Conservation (phyloP, 2,797 vertebrate species). For the Cottoperca gobio region DNA sequence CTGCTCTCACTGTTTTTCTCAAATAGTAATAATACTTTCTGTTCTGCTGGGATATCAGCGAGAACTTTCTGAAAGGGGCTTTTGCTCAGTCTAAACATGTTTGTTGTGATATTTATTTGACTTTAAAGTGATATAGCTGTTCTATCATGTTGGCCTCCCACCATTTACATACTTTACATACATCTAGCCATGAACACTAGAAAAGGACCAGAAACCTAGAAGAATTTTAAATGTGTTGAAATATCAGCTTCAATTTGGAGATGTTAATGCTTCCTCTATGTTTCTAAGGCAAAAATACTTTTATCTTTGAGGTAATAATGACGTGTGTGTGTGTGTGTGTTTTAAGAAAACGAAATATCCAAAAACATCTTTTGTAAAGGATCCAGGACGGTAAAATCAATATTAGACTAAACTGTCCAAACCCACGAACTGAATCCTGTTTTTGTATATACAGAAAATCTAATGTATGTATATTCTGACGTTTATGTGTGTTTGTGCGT, state of each 20-base stretch:
- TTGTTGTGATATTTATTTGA: background rate
- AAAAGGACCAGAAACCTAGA: background rate
- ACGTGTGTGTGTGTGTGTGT: background rate
- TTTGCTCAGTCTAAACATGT: background rate
- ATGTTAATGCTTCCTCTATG: background rate
- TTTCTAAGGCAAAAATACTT: background rate
- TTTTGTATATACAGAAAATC: slow-evolving; percentile 40
- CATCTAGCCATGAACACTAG: too few species aligned
- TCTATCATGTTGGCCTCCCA: too few species aligned
- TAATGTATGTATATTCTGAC: too few species aligned
- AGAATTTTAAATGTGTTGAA: background rate
- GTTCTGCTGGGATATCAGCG: too few species aligned
- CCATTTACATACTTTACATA: too few species aligned
- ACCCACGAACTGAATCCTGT: background rate
- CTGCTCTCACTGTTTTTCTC: background rate
- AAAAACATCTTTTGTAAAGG: background rate
- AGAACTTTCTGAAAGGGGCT: background rate
- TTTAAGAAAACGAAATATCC: background rate
- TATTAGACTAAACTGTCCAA: background rate
- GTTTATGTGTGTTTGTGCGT: background rate
- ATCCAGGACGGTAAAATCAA: background rate
- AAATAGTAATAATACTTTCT: background rate
- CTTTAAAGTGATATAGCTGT: background rate
- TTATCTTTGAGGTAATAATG: background rate
- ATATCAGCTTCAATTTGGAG: background rate